Conservation (phyloP, 2,888 invertebrate species). For the Trachelus iudaicus region DNA sequence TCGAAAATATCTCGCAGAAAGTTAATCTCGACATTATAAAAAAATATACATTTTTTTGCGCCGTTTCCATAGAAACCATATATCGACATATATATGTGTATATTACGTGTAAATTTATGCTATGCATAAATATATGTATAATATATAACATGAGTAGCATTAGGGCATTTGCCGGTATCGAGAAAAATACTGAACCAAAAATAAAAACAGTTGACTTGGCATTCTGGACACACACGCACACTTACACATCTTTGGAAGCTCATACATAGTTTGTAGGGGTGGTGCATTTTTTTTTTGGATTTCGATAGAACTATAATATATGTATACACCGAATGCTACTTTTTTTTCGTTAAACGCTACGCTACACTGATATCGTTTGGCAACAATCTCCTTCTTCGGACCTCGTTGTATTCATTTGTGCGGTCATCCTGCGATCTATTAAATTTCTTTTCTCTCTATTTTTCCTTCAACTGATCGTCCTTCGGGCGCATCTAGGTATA, state of each 20-base stretch:
- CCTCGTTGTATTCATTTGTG: slow-evolving; percentile 54
- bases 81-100: slow-evolving; percentile 13
- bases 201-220: slow-evolving; percentile 48
- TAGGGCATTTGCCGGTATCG: neutral
- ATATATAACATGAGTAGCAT: neutral
- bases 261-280: slow-evolving; percentile 43
- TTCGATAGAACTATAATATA: slow-evolving; percentile 40
- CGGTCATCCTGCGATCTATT: slow-evolving; percentile 30
- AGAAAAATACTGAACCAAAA: neutral
- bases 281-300: slow-evolving; percentile 9
- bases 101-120: neutral
- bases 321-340: slow-evolving; percentile 52
- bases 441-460: neutral
- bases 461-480: slow-evolving; percentile 16
- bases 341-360: slow-evolving; percentile 35
- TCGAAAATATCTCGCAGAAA: slow-evolving; percentile 37
- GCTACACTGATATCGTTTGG: slow-evolving; percentile 58
- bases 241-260: slow-evolving; percentile 50
- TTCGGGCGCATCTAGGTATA: slow-evolving; percentile 50
- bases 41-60: neutral
- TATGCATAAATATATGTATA: neutral
- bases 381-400: slow-evolving; percentile 46
- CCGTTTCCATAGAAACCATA: neutral
- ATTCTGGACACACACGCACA: slow-evolving; percentile 42
- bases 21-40: slow-evolving; percentile 19